These are phyloP conservation scores for Struthio camelus DNA, from an alignment of 2,113 vertebrate species.

Conservation along the genomic window DNA sequence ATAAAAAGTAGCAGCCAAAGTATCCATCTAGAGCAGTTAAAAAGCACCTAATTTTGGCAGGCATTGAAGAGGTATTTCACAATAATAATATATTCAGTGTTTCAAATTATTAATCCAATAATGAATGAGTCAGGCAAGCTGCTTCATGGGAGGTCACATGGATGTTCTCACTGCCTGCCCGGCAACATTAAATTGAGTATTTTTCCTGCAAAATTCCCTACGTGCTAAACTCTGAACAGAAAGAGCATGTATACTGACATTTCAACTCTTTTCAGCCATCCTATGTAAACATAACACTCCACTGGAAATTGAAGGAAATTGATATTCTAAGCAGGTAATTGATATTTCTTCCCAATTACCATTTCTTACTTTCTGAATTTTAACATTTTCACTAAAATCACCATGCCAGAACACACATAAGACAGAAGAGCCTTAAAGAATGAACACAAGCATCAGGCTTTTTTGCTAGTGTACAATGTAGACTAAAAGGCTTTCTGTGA, in stretches of 20 bases:
- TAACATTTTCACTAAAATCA: background rate
- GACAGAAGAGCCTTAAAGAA: background rate
- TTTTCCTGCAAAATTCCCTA: background rate
- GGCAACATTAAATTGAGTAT: background rate
- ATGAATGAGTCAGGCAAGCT: background rate
- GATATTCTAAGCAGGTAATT: background rate
- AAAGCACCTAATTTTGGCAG: background rate
- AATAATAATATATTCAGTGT: background rate
- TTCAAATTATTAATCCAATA: background rate
- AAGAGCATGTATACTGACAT: background rate
- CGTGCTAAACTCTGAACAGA: background rate
- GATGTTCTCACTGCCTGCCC: background rate
- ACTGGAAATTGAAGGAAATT: background rate
- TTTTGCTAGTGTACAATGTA: background rate
- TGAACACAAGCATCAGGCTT: background rate
- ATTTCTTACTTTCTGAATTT: background rate
- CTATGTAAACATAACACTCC: background rate
- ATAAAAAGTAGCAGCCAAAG: background rate
- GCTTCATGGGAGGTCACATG: background rate
- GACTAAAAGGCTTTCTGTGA: background rate
- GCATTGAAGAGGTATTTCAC: background rate
- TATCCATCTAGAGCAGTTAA: background rate
- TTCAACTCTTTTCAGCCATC: background rate
- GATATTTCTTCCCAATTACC: background rate
- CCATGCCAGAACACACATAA: background rate